A percentile compares a stretch with the other conserved stretches of the same genome.
Conservation (phyloP, 2,113 vertebrate genomes). For the Lynx canadensis region DNA sequence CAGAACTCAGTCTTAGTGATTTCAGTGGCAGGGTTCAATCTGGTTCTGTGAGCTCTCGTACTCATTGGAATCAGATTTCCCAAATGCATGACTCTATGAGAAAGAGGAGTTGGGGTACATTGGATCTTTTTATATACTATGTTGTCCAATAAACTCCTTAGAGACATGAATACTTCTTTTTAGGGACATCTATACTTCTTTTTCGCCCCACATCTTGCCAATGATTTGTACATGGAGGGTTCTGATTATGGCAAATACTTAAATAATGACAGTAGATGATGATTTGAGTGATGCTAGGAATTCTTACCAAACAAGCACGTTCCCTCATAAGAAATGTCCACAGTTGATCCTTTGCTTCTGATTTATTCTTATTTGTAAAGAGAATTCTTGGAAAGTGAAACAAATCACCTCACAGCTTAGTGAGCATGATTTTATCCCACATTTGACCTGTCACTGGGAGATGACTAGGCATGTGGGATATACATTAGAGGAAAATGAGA, state of each 20-base stretch:
- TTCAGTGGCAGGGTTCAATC: background rate
- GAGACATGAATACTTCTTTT: background rate
- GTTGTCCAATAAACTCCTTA: background rate
- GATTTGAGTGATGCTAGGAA: background rate
- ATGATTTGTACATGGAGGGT: background rate
- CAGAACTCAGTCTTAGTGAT: background rate
- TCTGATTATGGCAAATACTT: background rate
- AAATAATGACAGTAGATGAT: background rate
- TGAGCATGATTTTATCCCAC: constrained; percentile 11
- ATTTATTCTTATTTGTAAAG: constrained; percentile 1
- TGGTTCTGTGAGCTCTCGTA: background rate
- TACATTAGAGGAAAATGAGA: background rate
- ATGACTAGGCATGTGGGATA: background rate
- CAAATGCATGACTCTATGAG: background rate
- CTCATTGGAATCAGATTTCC: background rate
- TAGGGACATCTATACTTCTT: background rate
- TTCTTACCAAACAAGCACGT: background rate
- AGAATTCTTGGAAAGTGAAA: background rate
- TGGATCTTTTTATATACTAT: background rate
- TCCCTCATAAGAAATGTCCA: background rate
- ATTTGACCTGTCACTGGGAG: background rate
- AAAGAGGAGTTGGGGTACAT: background rate
- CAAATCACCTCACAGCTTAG: background rate
- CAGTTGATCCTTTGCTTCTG: background rate
- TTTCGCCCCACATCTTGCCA: background rate